Percentiles rank a stretch among this genome's conserved stretches.
These are phyloP conservation scores for Dinocampus coccinellae DNA, from an alignment of 2,888 invertebrate genomes.

Conservation along the genomic window DNA sequence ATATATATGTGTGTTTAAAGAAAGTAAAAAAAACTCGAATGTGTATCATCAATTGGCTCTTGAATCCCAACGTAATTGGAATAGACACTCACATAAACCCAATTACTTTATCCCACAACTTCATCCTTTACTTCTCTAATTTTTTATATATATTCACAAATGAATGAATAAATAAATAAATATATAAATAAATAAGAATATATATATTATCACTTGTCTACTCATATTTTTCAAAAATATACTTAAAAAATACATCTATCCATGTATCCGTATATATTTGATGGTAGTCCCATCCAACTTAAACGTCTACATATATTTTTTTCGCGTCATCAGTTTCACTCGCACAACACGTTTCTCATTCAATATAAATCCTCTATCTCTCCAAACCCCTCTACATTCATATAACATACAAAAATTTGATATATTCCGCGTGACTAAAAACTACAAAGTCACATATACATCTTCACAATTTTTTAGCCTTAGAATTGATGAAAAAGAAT, in stretches of 20 bases:
- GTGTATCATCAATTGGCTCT: slow-evolving; percentile 13
- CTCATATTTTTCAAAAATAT: not conserved
- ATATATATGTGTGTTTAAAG: not conserved
- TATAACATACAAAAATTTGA: not conserved
- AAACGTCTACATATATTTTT: not conserved
- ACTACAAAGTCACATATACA: not conserved
- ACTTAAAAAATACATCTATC: not conserved
- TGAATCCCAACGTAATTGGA: not conserved
- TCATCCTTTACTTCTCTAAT: not conserved
- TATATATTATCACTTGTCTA: not conserved
- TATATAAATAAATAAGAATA: not conserved
- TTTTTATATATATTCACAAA: not conserved
- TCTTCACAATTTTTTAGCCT: not conserved
- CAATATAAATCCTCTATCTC: not conserved
- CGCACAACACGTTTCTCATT: not conserved
- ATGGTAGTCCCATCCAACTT: not conserved
- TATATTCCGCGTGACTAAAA: not conserved
- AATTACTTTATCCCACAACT: slow-evolving; percentile 6
- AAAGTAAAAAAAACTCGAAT: not conserved
- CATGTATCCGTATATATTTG: not conserved
- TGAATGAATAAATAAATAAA: too few species aligned
- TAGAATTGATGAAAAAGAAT: too few species aligned
- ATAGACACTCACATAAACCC: slow-evolving; percentile 24
- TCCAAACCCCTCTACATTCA: not conserved
- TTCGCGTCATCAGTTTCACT: not conserved